Base-by-base conservation (phyloP, 2,888 invertebrate genomes). In the Cephus sareptanus region DNA sequence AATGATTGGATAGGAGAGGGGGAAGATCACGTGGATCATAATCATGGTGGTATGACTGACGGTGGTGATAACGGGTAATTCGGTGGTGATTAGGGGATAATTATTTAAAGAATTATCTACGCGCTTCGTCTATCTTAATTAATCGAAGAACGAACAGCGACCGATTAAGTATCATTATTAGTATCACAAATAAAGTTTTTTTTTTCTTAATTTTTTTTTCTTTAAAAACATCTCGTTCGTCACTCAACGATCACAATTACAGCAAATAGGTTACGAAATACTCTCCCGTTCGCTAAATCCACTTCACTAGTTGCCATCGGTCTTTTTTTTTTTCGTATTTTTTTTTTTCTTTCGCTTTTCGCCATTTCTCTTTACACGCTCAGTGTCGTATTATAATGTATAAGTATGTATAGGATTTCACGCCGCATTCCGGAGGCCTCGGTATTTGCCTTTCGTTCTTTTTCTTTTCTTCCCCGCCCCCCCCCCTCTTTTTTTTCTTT, bases 401-500 rank as follows among this genome's bases (percentile, higher is more conserved):
- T 6, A 40, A 40, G 40, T 40, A 2, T 40, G 15, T 4, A 40
- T 40, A 40, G 40, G 15, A 15, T 40, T 40, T 40, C 15, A 15
- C 40, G 40, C 40, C 15, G 40, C 40, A 40, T 40, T 40, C 1
- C 40, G 40, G 6, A 40, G 40, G 4, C 40, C 15, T 71, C 75
- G 35, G 33, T 74, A 35, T 73, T 77, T 69, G 56, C 40, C 76
- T 77, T 73, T 79, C 76, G 31, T 77, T 76, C 75, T 77, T 77
- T 73, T 31, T 68, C 31, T 81, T 34, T 30, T 56, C 12, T 40
- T 12, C 12, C 11, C 13, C 37, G 37, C 71, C 71, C 1, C 33
- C 37, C 37, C 73, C 15, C 37, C 68, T 69, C 69, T 81, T 83
- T 81, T 82, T 79, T 83, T 83, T 81, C 81, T 83, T 81, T 83